phyloP scores from a whole-genome alignment of 1,140 invertebrate species.

The Polypedilum pembai region DNA sequence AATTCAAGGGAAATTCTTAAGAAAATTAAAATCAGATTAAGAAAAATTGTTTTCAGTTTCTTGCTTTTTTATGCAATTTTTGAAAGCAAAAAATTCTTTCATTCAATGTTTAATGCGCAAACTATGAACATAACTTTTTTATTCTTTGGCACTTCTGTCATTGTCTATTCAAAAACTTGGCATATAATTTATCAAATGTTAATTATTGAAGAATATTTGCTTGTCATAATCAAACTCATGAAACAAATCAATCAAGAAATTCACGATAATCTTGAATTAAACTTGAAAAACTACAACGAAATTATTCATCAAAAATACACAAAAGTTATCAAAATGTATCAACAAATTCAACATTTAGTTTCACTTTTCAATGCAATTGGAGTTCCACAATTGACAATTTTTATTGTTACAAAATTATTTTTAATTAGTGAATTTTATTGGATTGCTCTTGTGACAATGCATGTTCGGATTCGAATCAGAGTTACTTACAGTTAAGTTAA shows the following conservation, averaged over 20 bases:
- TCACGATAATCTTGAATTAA: background rate
- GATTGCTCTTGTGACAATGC: background rate
- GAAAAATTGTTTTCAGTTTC: background rate
- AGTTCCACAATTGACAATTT: background rate
- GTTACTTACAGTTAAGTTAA: background rate
- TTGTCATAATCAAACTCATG: background rate
- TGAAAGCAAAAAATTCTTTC: background rate
- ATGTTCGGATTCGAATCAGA: background rate
- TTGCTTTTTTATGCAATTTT: background rate
- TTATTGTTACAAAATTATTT: background rate
- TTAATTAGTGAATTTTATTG: background rate
- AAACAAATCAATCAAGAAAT: background rate
- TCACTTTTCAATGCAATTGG: background rate
- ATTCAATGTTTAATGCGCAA: background rate
- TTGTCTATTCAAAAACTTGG: background rate
- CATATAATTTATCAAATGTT: background rate
- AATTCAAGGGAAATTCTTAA: background rate
- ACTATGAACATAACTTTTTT: background rate
- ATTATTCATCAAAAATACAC: background rate
- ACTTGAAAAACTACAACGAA: background rate
- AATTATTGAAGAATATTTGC: background rate
- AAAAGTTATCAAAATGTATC: background rate
- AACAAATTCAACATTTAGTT: background rate
- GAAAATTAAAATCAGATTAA: background rate
- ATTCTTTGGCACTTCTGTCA: background rate